Percentiles rank a stretch among this genome's conserved stretches.
Conservation (phyloP, 2,113 vertebrate genomes). For the Anthoscopus minutus region DNA sequence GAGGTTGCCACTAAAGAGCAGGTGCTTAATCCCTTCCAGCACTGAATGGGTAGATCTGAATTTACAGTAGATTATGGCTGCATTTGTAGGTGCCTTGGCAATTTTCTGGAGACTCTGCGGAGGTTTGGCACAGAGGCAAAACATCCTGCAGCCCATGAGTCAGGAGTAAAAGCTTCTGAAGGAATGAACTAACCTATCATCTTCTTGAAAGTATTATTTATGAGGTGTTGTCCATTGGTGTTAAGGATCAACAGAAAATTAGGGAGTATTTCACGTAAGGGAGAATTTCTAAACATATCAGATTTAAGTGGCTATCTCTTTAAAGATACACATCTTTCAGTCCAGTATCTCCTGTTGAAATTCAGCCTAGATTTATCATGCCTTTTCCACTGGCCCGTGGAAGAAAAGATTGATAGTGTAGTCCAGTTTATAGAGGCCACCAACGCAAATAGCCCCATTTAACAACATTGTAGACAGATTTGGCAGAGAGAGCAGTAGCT, state of each 20-base stretch:
- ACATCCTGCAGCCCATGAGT: background rate
- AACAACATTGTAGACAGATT: conserved; percentile 6
- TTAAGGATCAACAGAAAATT: conserved; percentile 27
- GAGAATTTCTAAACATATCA: conserved; percentile 25
- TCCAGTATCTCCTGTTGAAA: background rate
- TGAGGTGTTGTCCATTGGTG: background rate
- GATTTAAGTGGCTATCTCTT: conserved; percentile 24
- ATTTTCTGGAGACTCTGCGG: background rate
- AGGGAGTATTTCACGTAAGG: background rate
- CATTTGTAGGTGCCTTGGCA: background rate
- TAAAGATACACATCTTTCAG: background rate
- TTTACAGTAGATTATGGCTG: background rate
- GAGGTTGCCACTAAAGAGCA: background rate
- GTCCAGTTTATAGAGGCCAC: conserved; percentile 32
- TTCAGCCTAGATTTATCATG: conserved; percentile 36
- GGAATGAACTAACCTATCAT: background rate
- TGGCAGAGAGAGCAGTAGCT: background rate
- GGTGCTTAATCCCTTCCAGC: background rate
- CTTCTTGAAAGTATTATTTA: conserved; percentile 13
- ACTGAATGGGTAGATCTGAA: background rate
- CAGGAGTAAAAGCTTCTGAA: background rate
- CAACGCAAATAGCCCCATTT: conserved; percentile 23
- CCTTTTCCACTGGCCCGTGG: conserved; percentile 11
- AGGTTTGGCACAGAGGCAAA: background rate
- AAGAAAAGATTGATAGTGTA: conserved; percentile 43